Base-by-base conservation (phyloP, 53 echinoderm and acorn worm genomes). In the Luidia sarsii region DNA sequence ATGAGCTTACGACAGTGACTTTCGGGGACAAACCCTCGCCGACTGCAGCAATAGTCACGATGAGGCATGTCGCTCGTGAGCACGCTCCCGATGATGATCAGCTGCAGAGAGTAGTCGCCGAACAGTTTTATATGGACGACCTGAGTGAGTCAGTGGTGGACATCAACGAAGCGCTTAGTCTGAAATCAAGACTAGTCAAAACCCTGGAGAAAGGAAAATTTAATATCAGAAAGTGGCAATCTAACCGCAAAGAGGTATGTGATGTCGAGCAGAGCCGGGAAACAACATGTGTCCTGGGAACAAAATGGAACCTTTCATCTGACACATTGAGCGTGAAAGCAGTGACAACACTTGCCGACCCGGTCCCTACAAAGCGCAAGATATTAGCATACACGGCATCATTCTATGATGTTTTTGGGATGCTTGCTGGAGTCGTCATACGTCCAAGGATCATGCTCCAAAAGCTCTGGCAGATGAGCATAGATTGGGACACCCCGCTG, bases 21-120 rank as follows among this genome's bases (percentile, higher is more conserved):
- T 92, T 92, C 36, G 92, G 92, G n/a, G 92, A 92, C 74, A 92
- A 88, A 36, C 92, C 89, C 0, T 91, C 91, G 3, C 91, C 91
- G 31, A 81, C 84, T 64, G 87, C 91, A 64, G 91, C 91, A 3
- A 88, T 91, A 27, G 49, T 88, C 10, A 88, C 91, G 0, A 72
- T 91, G 20, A 71, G 88, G 36, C 84, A 87, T 80, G 79, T 67
- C 8, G 64, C 81, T 34, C 63, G 71, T 59, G 87, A 81, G 46
- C 60, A 81, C 70, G 81, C 87, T 28, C 71, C 71, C 21, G 81
- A 18, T 0, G 62, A 80, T 70, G 80, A 79, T 27, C 57, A 55
- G 36, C 32, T 87, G 70, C 56, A 52, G 70, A 86, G 50, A 67
- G 50, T 74, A 22, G 50, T 80, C 33, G 37, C 79, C 19, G 39